Evolutionary conservation across 2,888 invertebrate species (phyloP).

Genomic region (Sphaerophoria rueppellii): DNA sequence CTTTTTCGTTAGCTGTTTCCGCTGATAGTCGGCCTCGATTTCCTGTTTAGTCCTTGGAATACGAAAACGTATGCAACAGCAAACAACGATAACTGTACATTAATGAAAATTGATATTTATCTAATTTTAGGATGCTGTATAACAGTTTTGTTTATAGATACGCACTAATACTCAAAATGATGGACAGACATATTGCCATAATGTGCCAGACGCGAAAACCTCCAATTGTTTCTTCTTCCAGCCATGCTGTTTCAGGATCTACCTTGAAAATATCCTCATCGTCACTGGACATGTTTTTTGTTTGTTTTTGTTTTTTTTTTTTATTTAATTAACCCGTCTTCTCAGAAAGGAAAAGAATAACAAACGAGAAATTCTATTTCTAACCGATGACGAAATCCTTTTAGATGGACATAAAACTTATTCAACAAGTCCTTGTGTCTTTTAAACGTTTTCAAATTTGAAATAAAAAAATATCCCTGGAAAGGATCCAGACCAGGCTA

Average conservation of each 20-base stretch:
- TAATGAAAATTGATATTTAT: constrained; percentile 31
- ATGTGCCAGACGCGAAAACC: constrained; percentile 92
- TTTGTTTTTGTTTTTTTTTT: background rate
- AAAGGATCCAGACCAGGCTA: constrained; percentile 60
- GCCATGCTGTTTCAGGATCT: constrained; percentile 86
- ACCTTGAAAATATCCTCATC: constrained; percentile 76
- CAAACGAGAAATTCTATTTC: constrained; percentile 44
- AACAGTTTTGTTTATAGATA: constrained; percentile 25
- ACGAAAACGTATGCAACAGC: constrained; percentile 95
- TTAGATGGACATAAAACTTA: constrained; percentile 20
- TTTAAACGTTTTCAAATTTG: constrained; percentile 6
- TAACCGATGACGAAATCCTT: constrained; percentile 60
- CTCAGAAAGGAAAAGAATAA: background rate
- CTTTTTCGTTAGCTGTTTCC: constrained; percentile 91
- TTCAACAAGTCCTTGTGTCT: constrained; percentile 60
- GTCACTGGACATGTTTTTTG: constrained; percentile 74
- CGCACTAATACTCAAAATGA: constrained; percentile 85
- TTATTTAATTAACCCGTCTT: background rate
- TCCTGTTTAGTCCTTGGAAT: constrained; percentile 97
- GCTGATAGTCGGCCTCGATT: constrained; percentile 95
- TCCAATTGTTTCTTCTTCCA: constrained; percentile 87
- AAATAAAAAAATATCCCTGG: constrained; percentile 39
- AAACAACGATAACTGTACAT: constrained; percentile 93
- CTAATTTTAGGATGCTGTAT: constrained; percentile 10
- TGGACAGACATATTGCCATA: constrained; percentile 87